A percentile compares a stretch with the other conserved stretches of the same genome.
Conservation (phyloP, 2,113 vertebrate genomes). For the Eira barbara region DNA sequence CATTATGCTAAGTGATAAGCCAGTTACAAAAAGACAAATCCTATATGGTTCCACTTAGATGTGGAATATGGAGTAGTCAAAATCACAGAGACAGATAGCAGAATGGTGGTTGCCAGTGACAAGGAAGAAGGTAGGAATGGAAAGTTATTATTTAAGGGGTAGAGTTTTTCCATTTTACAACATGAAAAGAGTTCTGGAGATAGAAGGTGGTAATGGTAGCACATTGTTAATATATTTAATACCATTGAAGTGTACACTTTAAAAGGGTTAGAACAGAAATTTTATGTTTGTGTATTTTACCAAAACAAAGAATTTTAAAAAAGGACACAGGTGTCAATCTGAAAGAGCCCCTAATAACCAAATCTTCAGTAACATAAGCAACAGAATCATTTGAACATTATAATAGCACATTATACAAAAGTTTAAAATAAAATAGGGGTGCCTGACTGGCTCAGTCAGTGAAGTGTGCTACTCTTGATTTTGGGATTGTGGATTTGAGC, state of each 20-base stretch:
- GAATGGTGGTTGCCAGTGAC: neutral
- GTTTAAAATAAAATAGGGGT: neutral
- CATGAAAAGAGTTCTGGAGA: neutral
- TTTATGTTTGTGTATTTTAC: neutral
- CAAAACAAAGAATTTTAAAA: neutral
- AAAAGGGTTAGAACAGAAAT: neutral
- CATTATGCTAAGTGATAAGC: neutral
- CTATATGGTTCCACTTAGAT: neutral
- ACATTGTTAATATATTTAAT: neutral
- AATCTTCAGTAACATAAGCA: neutral
- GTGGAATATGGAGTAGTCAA: neutral
- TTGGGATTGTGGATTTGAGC: neutral
- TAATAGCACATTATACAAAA: neutral
- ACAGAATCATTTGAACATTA: neutral
- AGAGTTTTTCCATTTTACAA: neutral
- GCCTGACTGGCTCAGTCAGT: neutral
- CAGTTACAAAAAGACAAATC: neutral
- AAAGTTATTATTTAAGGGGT: neutral
- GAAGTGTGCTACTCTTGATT: neutral
- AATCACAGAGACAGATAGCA: neutral
- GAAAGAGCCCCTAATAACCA: neutral
- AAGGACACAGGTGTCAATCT: neutral
- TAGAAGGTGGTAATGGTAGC: neutral
- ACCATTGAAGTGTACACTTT: neutral
- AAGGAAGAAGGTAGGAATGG: neutral